A percentile compares a stretch with the other conserved stretches of the same genome.
These are phyloP conservation scores for Campylorhamphus procurvoides DNA, from an alignment of 2,113 vertebrate genomes.

Conservation along the genomic window DNA sequence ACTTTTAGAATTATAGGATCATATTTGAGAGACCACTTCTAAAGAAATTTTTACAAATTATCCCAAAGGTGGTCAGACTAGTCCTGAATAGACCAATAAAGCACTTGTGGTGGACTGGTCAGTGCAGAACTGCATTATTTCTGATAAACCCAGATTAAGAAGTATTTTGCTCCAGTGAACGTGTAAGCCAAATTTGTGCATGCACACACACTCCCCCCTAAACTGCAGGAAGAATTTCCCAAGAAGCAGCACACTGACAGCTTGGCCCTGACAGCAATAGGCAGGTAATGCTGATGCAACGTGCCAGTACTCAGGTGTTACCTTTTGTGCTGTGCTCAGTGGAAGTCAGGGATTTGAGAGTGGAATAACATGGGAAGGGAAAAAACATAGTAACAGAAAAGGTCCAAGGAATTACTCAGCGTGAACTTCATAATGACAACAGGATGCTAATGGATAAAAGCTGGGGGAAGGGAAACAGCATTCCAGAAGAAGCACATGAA, in stretches of 20 bases:
- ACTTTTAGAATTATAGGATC: not conserved
- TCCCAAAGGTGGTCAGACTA: not conserved
- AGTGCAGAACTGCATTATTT: not conserved
- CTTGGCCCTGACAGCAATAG: not conserved
- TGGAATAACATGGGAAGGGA: not conserved
- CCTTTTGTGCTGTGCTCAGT: not conserved
- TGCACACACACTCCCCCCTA: too few relatives aligned
- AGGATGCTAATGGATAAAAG: not conserved
- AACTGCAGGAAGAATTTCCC: not conserved
- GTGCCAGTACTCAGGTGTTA: not conserved
- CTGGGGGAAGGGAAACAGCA: not conserved
- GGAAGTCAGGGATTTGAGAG: not conserved
- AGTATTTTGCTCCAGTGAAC: not conserved
- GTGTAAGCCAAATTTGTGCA: not conserved
- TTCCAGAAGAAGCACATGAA: not conserved
- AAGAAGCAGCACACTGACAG: not conserved
- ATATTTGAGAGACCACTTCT: not conserved
- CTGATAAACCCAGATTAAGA: not conserved
- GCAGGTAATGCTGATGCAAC: not conserved
- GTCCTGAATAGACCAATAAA: accelerated
- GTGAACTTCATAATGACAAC: not conserved
- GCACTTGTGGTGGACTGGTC: not conserved
- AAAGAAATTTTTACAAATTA: not conserved
- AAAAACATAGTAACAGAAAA: not conserved
- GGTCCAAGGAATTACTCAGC: not conserved